Base-by-base conservation (phyloP, 2,888 invertebrate genomes). In the Heliconius aoede region DNA sequence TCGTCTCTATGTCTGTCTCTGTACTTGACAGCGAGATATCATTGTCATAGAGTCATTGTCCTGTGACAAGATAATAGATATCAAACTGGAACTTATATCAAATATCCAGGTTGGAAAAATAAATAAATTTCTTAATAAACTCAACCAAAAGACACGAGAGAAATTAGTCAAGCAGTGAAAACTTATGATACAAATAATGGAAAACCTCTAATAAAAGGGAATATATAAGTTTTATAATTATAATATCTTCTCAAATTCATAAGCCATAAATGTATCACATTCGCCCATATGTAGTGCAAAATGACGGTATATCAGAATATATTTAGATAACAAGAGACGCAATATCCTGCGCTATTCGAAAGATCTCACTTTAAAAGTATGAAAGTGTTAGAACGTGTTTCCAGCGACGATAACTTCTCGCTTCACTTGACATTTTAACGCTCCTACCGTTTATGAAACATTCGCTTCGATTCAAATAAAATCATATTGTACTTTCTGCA, bases 361-460 rank as follows among this genome's bases (percentile, higher is more conserved):
- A 40, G 36, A 72, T 61, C 36, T 72, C 61, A 7, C 61, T 61
- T 72, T 72, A 36, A 60, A 72, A 72, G 30, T 72, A 40, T 61
- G 36, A 72, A 72, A 72, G 36, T 40, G 36, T 72, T 26, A 60
- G 60, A 61, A 72, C 21, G 61, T 61, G 72, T 72, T 40, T 18
- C 72, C 72, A 72, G 36, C 36, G 58, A 61, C 60, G 61, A 72
- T 61, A 72, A 60, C 32, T 72, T 40, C 60, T 36, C 60, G 60
- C 72, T 72, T 61, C 36, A 60, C 60, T 72, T 72, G 58, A 72
- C 60, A 61, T 61, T 60, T 71, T 24, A 61, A 61, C 60, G 60
- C 36, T 30, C 13, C 28, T 61, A 60, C 36, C 60, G 61, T 72
- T 72, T 72, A 40, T 72, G 60, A 72, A 60, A 72, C 72, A 72